Evolutionary conservation across 2,797 vertebrate genomes (phyloP).

Genomic region (Phataginus tricuspis): DNA sequence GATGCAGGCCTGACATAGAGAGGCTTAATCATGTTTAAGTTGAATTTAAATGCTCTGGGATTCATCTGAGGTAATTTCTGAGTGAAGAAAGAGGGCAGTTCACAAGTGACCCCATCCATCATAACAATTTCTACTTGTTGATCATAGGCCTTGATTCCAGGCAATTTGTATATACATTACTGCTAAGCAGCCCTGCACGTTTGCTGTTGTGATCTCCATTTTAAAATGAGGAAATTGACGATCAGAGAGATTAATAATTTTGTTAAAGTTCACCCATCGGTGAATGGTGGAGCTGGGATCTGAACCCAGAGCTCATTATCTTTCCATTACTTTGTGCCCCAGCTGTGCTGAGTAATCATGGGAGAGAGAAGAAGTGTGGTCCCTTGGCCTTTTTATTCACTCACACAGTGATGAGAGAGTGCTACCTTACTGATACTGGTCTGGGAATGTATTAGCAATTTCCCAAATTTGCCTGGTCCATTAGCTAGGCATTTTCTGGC

Average conservation of each 20-base stretch:
- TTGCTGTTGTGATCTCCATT: not conserved
- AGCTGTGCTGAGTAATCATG: not conserved
- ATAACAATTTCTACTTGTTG: slow-evolving; percentile 10
- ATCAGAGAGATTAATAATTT: slow-evolving; percentile 48
- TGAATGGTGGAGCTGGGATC: slow-evolving; percentile 17
- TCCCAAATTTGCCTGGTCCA: slow-evolving; percentile 38
- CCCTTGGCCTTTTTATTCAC: slow-evolving; percentile 3
- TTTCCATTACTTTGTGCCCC: slow-evolving; percentile 58
- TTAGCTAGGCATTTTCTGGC: slow-evolving; percentile 14
- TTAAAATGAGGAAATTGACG: not conserved
- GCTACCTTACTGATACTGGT: slow-evolving; percentile 15
- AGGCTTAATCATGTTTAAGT: not conserved
- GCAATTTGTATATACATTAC: not conserved
- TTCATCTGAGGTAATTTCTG: not conserved
- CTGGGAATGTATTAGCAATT: slow-evolving; percentile 40
- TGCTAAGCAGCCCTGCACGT: not conserved
- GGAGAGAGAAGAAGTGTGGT: not conserved
- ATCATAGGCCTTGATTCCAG: not conserved
- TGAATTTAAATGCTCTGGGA: not conserved
- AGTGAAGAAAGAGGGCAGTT: not conserved
- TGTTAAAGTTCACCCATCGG: not conserved
- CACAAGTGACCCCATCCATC: not conserved
- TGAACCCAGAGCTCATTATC: slow-evolving; percentile 73
- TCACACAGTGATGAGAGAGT: not conserved
- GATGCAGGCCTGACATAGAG: fast-evolving